Percentiles rank a stretch among this genome's conserved stretches.
These are phyloP conservation scores for Glaucidium brasilianum DNA, from an alignment of 2,113 vertebrate species.

Conservation along the genomic window DNA sequence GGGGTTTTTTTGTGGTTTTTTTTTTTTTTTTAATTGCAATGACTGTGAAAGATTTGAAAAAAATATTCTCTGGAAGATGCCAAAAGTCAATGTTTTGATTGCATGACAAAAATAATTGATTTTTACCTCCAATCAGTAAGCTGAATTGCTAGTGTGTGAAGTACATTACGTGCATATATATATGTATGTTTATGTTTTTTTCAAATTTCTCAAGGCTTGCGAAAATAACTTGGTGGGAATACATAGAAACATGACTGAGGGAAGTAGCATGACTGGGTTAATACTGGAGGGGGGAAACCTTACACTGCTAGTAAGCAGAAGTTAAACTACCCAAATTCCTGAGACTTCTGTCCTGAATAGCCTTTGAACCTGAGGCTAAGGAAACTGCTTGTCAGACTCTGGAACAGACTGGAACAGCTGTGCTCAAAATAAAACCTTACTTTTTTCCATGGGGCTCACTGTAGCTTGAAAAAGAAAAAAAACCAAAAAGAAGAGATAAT, in stretches of 20 bases:
- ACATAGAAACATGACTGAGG: not conserved
- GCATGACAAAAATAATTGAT: constrained; percentile 46
- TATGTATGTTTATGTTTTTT: not conserved
- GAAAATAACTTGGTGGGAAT: not conserved
- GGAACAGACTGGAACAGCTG: not conserved
- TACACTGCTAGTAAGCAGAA: not conserved
- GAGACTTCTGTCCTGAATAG: not conserved
- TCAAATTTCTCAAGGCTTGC: not conserved
- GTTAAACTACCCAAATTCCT: not conserved
- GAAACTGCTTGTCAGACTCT: not conserved
- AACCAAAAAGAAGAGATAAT: not conserved
- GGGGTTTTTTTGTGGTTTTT: not conserved
- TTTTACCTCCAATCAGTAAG: constrained; percentile 37
- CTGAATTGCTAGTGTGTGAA: not conserved
- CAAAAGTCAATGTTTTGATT: constrained; percentile 42
- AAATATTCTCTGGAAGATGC: constrained; percentile 39
- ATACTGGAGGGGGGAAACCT: rapidly evolving
- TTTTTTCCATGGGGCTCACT: not conserved
- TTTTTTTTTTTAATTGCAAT: not conserved
- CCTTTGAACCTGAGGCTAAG: not conserved
- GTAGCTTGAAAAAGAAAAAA: not conserved
- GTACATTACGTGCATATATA: not conserved
- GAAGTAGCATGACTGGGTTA: not conserved
- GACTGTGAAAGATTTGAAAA: constrained; percentile 8
- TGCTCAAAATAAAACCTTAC: not conserved